Evolutionary conservation across 1,140 invertebrate species (phyloP), one percentile per base, ranked within the genome.

Genomic region (Lerema accius): DNA sequence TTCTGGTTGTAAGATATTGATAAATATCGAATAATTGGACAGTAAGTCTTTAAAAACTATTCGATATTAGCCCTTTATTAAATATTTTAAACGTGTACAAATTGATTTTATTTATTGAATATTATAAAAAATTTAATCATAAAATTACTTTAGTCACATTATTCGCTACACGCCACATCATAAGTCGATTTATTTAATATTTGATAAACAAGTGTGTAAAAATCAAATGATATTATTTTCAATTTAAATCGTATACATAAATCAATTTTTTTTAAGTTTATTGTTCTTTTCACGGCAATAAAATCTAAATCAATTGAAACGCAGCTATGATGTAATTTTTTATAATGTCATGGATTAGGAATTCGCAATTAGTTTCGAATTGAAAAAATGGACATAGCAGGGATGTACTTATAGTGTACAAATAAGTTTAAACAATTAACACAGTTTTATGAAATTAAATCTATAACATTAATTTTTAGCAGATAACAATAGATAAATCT

Each of bases 301-400:
- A 43, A 43, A 13, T 43, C 9, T 7, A 43, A 43, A 43, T 43
- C 43, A 46, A 46, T 46, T 23, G 17, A 46, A 46, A 23, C 10
- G 11, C 9, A 46, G 2, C 10, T 11, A 23, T 11, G n/a, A 46
- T 11, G n/a, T 46, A 46, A 46, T 46, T 46, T 23, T 10, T 13
- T 9, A 46, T 46, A 46, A 11, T 46, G 17, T 46, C 17, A 46
- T 46, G 43, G 43, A 46, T 46, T 46, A 46, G 10, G n/a, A 53
- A 45, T 35, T n/a, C 1, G n/a, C 39, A 13, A 46, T 19, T 32
- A 19, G 40, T 37, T 17, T 26, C 28, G 28, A 32, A 32, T 32
- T 46, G 23, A 46, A 11, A 17, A n/a, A 7, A 23, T 46, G 1
- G 11, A 23, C 19, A 23, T 11, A 23, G 4, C 9, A 32, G 7